Evolutionary conservation across 2,113 vertebrate species (phyloP).

Genomic region (Dinomys branickii): DNA sequence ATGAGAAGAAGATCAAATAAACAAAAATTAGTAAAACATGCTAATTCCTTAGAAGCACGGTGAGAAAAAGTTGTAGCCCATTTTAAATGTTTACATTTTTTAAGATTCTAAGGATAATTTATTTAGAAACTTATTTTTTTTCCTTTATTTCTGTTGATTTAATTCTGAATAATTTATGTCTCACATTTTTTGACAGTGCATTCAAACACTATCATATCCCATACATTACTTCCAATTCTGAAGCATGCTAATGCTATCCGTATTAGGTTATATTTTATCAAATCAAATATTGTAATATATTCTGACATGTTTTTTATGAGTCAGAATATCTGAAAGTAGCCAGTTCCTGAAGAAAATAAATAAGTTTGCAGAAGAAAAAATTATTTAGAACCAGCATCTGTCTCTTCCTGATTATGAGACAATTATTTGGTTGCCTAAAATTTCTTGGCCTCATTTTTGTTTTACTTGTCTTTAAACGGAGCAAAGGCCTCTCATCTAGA

Average conservation of each 20-base stretch:
- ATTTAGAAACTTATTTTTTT: neutral
- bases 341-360: neutral
- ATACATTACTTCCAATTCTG: neutral
- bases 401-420: neutral
- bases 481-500: fast-evolving
- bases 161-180: neutral
- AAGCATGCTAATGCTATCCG: neutral
- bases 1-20: neutral
- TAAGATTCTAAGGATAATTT: neutral
- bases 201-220: neutral
- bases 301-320: neutral
- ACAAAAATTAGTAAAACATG: neutral
- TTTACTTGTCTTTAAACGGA: neutral
- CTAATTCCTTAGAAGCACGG: neutral
- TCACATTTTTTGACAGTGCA: neutral
- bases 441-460: neutral
- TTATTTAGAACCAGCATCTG: neutral
- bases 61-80: neutral
- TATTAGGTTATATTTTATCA: neutral
- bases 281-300: neutral
- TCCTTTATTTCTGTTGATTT: neutral
- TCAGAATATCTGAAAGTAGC: neutral
- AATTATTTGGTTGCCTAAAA: neutral
- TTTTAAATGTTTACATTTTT: neutral
- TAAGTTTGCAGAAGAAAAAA: neutral